These are phyloP conservation scores for Zaprionus ornatus DNA, from an alignment of 1,140 invertebrate species.

Conservation along the genomic window DNA sequence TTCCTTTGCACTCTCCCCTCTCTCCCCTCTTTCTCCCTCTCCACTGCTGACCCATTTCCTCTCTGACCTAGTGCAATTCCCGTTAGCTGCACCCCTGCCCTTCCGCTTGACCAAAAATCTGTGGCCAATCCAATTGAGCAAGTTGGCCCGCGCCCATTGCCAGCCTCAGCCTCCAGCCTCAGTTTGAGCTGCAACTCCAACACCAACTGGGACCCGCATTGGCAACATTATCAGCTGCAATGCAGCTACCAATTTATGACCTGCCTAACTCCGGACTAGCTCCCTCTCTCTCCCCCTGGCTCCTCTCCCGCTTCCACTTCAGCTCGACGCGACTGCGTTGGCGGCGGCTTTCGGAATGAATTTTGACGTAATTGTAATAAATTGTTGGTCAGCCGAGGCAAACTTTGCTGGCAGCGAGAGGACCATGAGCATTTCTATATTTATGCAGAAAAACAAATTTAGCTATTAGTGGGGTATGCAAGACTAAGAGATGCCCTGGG, in stretches of 20 bases:
- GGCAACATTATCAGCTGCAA: slow-evolving; percentile 69
- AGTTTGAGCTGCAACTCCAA: neutral
- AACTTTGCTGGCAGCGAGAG: slow-evolving; percentile 38
- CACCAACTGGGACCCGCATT: neutral
- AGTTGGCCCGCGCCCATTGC: slow-evolving; percentile 28
- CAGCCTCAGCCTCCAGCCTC: slow-evolving; percentile 10
- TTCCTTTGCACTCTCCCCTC: slow-evolving; percentile 4
- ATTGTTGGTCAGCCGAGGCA: slow-evolving; percentile 70
- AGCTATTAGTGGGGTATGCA: neutral
- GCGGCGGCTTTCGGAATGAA: slow-evolving; percentile 67
- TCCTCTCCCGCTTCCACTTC: slow-evolving; percentile 26
- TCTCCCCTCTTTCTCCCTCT: slow-evolving; percentile 39
- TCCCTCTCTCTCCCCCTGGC: neutral
- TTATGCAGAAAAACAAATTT: slow-evolving; percentile 42
- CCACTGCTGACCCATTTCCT: slow-evolving; percentile 62
- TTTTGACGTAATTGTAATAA: slow-evolving; percentile 82
- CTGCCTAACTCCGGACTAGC: neutral
- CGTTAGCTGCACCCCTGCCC: neutral
- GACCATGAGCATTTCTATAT: slow-evolving; percentile 55
- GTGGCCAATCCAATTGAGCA: slow-evolving; percentile 63
- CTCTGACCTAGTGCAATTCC: slow-evolving; percentile 5
- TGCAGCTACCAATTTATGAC: slow-evolving; percentile 76
- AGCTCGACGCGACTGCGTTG: neutral
- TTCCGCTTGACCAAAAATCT: slow-evolving; percentile 44
- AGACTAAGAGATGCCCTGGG: neutral